phyloP scores from a whole-genome alignment of 2,113 vertebrate species.

The Podiceps cristatus region DNA sequence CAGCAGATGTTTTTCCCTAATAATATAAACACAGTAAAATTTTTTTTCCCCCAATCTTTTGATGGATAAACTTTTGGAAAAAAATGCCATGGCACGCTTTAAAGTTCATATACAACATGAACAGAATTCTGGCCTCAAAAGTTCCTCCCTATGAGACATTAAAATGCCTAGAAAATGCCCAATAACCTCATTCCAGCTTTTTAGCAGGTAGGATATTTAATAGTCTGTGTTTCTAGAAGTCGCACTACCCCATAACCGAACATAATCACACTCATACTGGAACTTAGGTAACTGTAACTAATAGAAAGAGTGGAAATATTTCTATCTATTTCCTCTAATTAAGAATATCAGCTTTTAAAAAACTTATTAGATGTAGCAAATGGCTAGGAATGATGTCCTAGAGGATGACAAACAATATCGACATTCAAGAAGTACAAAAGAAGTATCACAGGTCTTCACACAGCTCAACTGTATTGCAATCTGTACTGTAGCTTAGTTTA shows the following conservation, averaged over 20 bases:
- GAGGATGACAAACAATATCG: neutral
- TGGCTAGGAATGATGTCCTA: neutral
- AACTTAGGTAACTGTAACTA: neutral
- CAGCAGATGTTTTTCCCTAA: neutral
- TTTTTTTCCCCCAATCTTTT: neutral
- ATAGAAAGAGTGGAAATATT: neutral
- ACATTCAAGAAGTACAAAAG: neutral
- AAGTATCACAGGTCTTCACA: neutral
- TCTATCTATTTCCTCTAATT: neutral
- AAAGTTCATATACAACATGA: neutral
- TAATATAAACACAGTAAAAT: neutral
- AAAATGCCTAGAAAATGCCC: neutral
- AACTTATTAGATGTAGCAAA: neutral
- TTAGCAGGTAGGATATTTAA: neutral
- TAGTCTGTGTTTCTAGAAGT: neutral
- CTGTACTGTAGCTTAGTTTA: neutral
- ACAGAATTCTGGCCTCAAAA: neutral
- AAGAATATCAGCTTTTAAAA: neutral
- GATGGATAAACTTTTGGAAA: neutral
- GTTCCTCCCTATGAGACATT: neutral
- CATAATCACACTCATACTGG: neutral
- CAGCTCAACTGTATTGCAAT: neutral
- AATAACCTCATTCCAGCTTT: neutral
- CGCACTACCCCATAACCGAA: neutral
- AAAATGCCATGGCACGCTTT: neutral